phyloP scores from a whole-genome alignment of 2,113 vertebrate species.

The Caretta caretta region DNA sequence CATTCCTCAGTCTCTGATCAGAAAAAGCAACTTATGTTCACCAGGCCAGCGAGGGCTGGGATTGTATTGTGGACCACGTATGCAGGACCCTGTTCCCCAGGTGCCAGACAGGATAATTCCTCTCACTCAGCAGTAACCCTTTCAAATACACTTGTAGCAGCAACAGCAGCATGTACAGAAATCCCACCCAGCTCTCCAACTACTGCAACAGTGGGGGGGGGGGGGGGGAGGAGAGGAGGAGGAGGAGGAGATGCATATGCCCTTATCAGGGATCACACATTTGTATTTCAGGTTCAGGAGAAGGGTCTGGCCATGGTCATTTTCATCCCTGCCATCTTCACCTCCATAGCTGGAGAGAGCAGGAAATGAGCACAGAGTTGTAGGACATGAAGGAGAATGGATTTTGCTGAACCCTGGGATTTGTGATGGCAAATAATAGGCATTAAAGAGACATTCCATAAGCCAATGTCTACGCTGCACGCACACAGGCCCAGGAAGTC shows the following conservation, averaged over 20 bases:
- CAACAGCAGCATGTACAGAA: background rate
- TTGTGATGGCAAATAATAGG: background rate
- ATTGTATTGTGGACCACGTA: background rate
- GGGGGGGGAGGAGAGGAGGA: rapidly evolving
- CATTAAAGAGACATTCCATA: background rate
- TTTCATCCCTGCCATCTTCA: background rate
- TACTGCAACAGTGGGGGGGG: background rate
- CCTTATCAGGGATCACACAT: background rate
- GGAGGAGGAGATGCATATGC: background rate
- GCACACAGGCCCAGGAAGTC: background rate
- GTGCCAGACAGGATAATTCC: background rate
- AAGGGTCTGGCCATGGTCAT: background rate
- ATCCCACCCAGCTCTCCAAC: background rate
- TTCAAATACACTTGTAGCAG: background rate
- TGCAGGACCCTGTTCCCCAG: background rate
- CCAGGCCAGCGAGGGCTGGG: background rate
- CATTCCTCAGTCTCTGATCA: background rate
- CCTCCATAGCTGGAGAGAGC: background rate
- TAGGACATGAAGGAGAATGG: background rate
- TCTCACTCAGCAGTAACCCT: background rate
- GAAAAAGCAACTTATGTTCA: background rate
- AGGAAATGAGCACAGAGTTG: background rate
- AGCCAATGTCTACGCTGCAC: background rate
- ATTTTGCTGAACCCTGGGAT: background rate
- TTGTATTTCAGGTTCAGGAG: background rate